These are phyloP conservation scores for Cassiopea xamachana DNA, from an alignment of 30 jellyfish, hydroid and myxozoan genomes.

Conservation along the genomic window DNA sequence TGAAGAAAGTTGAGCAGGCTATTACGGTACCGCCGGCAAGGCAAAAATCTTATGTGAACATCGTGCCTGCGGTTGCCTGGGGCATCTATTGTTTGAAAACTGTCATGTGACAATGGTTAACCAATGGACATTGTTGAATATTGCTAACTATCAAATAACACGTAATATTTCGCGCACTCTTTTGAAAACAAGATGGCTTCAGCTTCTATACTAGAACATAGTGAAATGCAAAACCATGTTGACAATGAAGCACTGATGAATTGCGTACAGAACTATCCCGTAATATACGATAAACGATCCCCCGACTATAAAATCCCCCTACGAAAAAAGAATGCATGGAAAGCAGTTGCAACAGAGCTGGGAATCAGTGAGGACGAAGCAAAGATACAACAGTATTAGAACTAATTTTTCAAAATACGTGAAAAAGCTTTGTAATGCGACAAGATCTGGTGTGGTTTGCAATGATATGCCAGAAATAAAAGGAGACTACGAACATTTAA, in stretches of 20 bases:
- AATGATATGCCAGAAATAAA: constrained; percentile 15
- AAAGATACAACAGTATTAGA: constrained; percentile 40
- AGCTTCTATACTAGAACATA: neutral
- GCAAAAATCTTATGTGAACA: neutral
- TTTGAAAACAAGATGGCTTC: neutral
- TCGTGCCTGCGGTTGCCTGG: neutral
- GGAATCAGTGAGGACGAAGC: constrained; percentile 12
- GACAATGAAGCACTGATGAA: constrained; percentile 27
- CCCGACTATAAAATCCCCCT: neutral
- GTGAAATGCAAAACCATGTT: neutral
- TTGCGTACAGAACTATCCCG: constrained; percentile 4
- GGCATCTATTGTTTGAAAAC: neutral
- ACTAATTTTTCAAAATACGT: constrained; percentile 43
- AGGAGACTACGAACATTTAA: constrained; percentile 8
- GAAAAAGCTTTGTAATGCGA: constrained; percentile 36
- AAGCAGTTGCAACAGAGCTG: neutral
- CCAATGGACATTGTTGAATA: neutral
- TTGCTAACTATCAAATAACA: neutral
- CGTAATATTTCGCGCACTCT: neutral
- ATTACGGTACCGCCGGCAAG: neutral
- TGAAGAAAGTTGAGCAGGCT: neutral
- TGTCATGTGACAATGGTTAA: neutral
- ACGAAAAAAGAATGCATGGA: constrained; percentile 9
- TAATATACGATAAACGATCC: constrained; percentile 12
- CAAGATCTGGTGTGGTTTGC: constrained; percentile 52